A percentile compares a stretch with the other conserved stretches of the same genome.
These are phyloP conservation scores for Tridacna crocea DNA, from an alignment of 2,888 invertebrate genomes.

Conservation along the genomic window DNA sequence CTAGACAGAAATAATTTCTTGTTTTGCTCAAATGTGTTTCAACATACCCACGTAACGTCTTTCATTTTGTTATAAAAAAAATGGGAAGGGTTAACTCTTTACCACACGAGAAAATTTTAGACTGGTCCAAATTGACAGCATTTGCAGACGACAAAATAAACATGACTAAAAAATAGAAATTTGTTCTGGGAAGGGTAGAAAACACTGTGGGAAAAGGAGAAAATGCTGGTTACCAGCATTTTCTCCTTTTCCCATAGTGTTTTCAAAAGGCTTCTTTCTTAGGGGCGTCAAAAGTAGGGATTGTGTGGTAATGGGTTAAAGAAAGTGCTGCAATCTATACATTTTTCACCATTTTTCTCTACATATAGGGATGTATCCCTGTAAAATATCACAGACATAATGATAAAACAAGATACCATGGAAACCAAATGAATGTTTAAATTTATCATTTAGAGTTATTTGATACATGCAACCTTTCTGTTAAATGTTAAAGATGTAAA, in stretches of 20 bases:
- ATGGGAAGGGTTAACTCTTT: too few relatives aligned
- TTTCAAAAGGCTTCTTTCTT: too few relatives aligned
- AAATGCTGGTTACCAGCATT: too few relatives aligned
- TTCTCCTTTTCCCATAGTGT: neutral
- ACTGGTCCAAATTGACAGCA: neutral
- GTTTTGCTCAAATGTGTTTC: neutral
- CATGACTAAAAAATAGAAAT: neutral
- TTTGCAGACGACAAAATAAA: neutral
- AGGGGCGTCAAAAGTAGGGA: too few relatives aligned
- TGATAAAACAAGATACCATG: slow-evolving; percentile 16
- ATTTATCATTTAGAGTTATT: neutral
- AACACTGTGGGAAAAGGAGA: neutral
- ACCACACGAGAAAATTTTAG: neutral
- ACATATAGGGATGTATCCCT: slow-evolving; percentile 34
- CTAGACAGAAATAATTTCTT: neutral
- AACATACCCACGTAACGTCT: too few relatives aligned
- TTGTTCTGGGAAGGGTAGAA: neutral
- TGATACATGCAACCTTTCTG: neutral
- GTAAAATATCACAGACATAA: slow-evolving; percentile 54
- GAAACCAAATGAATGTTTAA: slow-evolving; percentile 16
- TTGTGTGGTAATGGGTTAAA: too few relatives aligned
- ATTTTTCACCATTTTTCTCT: neutral
- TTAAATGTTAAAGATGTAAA: too few relatives aligned
- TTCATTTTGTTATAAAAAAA: too few relatives aligned
- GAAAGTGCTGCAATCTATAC: too few relatives aligned